Percentiles rank a stretch among this genome's conserved stretches.
Conservation (phyloP, 2,113 vertebrate species). For the Ariopsis seemanni region DNA sequence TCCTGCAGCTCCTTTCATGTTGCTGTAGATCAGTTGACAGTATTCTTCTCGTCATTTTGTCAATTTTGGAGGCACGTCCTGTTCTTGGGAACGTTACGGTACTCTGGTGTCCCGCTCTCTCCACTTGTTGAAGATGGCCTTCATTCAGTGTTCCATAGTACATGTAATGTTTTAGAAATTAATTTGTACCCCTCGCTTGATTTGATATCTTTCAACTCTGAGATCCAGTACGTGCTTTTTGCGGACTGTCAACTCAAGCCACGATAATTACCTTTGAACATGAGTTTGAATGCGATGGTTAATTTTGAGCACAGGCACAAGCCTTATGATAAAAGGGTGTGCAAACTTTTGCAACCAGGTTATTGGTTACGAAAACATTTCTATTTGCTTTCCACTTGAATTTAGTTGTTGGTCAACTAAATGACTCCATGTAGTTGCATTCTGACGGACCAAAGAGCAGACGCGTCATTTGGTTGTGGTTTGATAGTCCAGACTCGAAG, state of each 20-base stretch:
- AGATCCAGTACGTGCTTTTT: background rate
- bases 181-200: background rate
- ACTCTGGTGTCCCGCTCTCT: background rate
- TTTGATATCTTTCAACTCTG: background rate
- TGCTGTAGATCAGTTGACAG: no score
- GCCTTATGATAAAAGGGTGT: no score
- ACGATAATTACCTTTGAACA: no score
- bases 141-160: no score
- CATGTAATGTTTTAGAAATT: background rate
- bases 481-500: background rate
- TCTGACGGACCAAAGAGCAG: background rate
- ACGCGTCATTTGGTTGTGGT: background rate
- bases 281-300: no score
- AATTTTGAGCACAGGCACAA: no score
- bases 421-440: background rate
- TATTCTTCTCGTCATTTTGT: background rate
- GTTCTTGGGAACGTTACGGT: background rate
- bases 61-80: background rate
- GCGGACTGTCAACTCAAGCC: no score
- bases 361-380: no score
- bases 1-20: no score
- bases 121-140: background rate
- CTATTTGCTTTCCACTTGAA: no score
- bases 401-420: no score
- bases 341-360: no score